Evolutionary conservation across 1,140 invertebrate genomes (phyloP), one percentile per base, ranked within the genome.

Genomic region (Steinernema feltiae): DNA sequence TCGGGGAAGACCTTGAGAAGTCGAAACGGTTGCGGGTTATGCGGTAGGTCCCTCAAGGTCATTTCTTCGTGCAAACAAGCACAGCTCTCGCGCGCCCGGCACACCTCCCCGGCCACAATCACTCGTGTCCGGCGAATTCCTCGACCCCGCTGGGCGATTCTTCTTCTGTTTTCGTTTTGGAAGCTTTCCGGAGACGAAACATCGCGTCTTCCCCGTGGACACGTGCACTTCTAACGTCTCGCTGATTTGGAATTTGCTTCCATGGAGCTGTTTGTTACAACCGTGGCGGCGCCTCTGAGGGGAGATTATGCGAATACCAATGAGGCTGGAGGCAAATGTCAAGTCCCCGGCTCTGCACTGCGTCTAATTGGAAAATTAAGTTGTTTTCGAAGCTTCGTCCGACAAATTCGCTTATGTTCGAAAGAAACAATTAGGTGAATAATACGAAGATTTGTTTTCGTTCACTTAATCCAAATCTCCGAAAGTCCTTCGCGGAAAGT

Each of bases 361-460:
- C n/a, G n/a, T 41, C 53, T 63, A 63, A 63, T 63, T 15, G 7
- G 24, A 7, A 27, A 15, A 3, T 63, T 63, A 63, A 63, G 12
- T 63, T 63, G 53, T 63, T 63, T 63, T 63, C 53, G 3, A 12
- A 21, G 53, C 24, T 15, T 63, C 53, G 15, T 15, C 2, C 53
- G 53, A 12, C 53, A 63, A 63, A 18, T 63, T 3, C 53, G 53
- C 24, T 27, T 63, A 63, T 63, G 53, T 27, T 63, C 12, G 53
- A 15, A n/a, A 21, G 53, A 63, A 63, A 63, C 53, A 63, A 63
- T 63, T 63, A 63, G 53, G 24, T 63, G 53, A 63, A 63, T 63
- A 63, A 46, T 46, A n/a, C 41, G n/a, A 7, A 27, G 53, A 63
- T 63, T 63, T 63, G 53, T 63, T 63, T 63, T 63, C 53, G n/a